These are phyloP conservation scores for Lysandra bellargus DNA, from an alignment of 2,888 invertebrate species.

Conservation along the genomic window DNA sequence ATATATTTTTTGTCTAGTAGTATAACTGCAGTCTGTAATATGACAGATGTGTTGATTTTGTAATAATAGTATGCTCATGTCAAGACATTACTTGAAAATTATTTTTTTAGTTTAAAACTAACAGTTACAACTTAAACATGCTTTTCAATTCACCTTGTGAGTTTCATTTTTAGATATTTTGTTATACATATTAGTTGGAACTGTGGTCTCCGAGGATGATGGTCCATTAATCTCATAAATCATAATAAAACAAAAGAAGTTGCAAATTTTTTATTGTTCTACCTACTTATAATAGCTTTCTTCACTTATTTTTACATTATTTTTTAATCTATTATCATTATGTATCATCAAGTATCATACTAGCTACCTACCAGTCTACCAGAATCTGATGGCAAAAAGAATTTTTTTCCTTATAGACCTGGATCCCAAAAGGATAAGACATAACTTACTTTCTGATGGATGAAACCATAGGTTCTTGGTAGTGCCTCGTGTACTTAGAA, in stretches of 20 bases:
- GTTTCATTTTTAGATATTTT: conserved; percentile 54
- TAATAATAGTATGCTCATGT: conserved; percentile 67
- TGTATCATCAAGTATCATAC: too few species aligned
- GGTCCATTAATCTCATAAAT: conserved; percentile 26
- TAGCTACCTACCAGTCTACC: too few species aligned
- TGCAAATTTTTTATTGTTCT: conserved; percentile 34
- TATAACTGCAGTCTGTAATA: background rate
- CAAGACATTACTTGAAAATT: conserved; percentile 57
- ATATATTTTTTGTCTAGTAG: background rate
- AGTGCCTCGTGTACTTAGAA: too few species aligned
- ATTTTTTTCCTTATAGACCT: too few species aligned
- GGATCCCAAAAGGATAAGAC: too few species aligned
- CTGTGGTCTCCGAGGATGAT: background rate
- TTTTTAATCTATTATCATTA: too few species aligned
- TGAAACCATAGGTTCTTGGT: too few species aligned
- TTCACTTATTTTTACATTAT: too few species aligned
- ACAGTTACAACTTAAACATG: conserved; percentile 64
- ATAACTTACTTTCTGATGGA: too few species aligned
- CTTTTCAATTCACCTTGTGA: conserved; percentile 63
- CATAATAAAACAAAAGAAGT: conserved; percentile 32
- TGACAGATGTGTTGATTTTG: conserved; percentile 50
- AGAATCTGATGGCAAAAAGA: too few species aligned
- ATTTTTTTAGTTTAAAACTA: conserved; percentile 66
- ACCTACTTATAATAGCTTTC: background rate
- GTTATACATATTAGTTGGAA: conserved; percentile 25